Base-by-base conservation (phyloP, 30 jellyfish, hydroid and myxozoan species). In the Haliclystus octoradiatus region DNA sequence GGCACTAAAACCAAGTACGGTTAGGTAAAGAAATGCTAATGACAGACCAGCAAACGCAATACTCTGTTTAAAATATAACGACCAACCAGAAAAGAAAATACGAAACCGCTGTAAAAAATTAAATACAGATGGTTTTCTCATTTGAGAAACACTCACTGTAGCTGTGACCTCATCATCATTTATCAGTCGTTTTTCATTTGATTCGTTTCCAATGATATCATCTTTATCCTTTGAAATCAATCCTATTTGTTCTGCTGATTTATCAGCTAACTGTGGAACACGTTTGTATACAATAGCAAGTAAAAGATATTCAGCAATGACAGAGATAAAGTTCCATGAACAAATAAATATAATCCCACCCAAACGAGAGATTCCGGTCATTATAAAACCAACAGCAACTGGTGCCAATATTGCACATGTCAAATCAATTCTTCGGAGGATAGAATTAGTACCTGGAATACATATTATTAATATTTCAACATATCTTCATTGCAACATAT, bases 361-460 rank as follows among this genome's bases (percentile, higher is more conserved):
- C 3, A 76, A 1, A 27, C 72, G 80, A 2, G 99, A 91, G 9
- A 78, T 86, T 13, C 72, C 70, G 0, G 88, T 75, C 99, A 91
- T 91, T 34, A 91, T 71, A 25, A 83, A 68, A 23, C 99, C 99
- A 65, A 91, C 99, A n/a, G 94, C 99, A 15, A 83, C 72, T 46
- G 99, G 99, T 1, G 94, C 99, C 24, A 83, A 78, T 31, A 91
- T 83, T 28, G 99, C 95, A 64, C 94, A 93, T 0, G 88, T 28
- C 28, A 91, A 83, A 62, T 91, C 99, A 24, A 91, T 91, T 33
- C 99, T 78, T 52, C 99, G 74, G 77, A 91, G 79, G 63, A 66
- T 62, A 32, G 95, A 87, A 62, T 91, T 91, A 27, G 73, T 29
- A 28, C 52, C 94, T 82, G 67, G 4, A 62, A n/a, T n/a, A n/a